A percentile compares a stretch with the other conserved stretches of the same genome.
Conservation (phyloP, 2,888 invertebrate genomes). For the Drosophila neutralis region DNA sequence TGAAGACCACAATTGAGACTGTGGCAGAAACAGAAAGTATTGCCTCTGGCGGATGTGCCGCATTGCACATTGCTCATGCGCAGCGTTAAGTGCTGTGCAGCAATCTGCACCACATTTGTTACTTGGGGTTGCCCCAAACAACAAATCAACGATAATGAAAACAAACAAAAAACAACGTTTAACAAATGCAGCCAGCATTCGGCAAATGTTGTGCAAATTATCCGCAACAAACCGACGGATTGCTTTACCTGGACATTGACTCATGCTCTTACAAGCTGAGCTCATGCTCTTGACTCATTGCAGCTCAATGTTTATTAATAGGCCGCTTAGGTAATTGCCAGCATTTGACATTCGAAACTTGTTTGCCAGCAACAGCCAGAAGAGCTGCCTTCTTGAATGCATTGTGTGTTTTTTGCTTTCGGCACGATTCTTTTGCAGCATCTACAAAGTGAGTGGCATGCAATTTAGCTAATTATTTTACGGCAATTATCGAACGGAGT, state of each 20-base stretch:
- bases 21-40: slow-evolving; percentile 50
- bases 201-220: slow-evolving; percentile 42
- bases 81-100: slow-evolving; percentile 53
- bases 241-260: slow-evolving; percentile 52
- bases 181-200: slow-evolving; percentile 40
- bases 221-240: slow-evolving; percentile 4
- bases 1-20: slow-evolving; percentile 5
- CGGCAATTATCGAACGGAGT: slow-evolving; percentile 66
- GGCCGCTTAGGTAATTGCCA: slow-evolving; percentile 62
- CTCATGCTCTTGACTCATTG: slow-evolving; percentile 60
- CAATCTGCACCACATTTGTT: slow-evolving; percentile 58
- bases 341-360: slow-evolving; percentile 66
- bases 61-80: slow-evolving; percentile 54
- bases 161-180: slow-evolving; percentile 49
- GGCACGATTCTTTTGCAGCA: slow-evolving; percentile 61
- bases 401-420: slow-evolving; percentile 4
- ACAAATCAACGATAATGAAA: not conserved
- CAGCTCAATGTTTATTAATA: slow-evolving; percentile 52
- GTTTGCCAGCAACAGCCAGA: slow-evolving; percentile 22
- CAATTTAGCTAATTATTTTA: slow-evolving; percentile 73
- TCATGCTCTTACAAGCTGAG: slow-evolving; percentile 44
- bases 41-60: slow-evolving; percentile 10
- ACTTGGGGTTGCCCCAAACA: slow-evolving; percentile 22
- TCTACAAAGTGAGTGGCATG: slow-evolving; percentile 32
- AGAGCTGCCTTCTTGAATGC: slow-evolving; percentile 6